phyloP scores from a whole-genome alignment of 2,797 vertebrate species.

The Cyclopterus lumpus region DNA sequence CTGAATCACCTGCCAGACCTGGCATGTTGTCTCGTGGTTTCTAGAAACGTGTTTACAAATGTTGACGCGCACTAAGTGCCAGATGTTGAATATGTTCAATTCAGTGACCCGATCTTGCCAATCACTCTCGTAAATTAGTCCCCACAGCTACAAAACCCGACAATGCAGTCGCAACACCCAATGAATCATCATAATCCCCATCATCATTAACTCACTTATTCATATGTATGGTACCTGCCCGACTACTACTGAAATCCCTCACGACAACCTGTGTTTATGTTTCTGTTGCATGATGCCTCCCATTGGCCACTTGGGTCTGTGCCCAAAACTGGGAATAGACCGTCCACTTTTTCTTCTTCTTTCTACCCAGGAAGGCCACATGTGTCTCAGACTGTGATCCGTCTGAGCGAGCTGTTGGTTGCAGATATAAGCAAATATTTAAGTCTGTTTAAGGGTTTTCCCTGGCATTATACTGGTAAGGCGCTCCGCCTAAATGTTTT shows the following conservation, averaged over 20 bases:
- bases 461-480: neutral
- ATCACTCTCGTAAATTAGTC: neutral
- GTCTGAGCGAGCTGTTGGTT: neutral
- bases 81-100: neutral
- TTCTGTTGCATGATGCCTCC: slow-evolving; percentile 12
- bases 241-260: neutral
- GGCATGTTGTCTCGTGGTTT: neutral
- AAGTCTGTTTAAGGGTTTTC: neutral
- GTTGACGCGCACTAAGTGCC: neutral
- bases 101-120: neutral
- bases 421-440: neutral
- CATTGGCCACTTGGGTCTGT: neutral
- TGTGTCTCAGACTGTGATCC: neutral
- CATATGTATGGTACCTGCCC: neutral
- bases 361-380: neutral
- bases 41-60: neutral
- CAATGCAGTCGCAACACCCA: neutral
- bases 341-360: neutral
- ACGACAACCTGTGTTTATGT: neutral
- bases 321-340: neutral
- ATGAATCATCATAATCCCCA: neutral
- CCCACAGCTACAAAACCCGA: neutral
- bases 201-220: neutral
- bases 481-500: neutral
- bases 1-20: neutral